phyloP scores from a whole-genome alignment of 2,888 invertebrate genomes.

The Dryomyza anilis region DNA sequence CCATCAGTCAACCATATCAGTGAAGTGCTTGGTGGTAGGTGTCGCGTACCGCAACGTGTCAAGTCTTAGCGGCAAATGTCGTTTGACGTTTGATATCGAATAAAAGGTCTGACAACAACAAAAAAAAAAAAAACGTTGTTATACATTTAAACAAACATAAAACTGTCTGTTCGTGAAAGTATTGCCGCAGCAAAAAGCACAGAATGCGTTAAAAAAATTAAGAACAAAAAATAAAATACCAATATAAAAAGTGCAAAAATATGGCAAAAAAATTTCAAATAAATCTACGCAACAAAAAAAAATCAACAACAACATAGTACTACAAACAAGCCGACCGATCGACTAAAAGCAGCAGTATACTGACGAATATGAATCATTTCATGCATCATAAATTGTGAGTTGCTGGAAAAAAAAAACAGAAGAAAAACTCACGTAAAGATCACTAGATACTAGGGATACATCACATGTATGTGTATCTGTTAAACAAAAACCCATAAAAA shows the following conservation, averaged over 20 bases:
- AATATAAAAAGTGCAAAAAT: not conserved
- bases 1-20: no score
- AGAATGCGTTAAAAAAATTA: not conserved
- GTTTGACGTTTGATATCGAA: not conserved
- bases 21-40: no score
- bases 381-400: conserved; percentile 4
- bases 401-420: not conserved
- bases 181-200: not conserved
- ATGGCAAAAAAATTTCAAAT: no score
- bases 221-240: not conserved
- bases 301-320: not conserved
- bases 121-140: no score
- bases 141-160: no score
- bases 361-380: conserved; percentile 8
- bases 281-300: not conserved
- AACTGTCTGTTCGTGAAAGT: not conserved
- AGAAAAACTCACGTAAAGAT: no score
- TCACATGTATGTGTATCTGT: no score
- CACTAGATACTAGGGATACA: no score
- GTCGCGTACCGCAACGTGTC: not conserved
- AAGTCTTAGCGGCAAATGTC: not conserved
- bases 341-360: not conserved
- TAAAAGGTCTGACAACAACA: not conserved
- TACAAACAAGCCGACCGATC: not conserved
- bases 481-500: no score